A percentile compares a stretch with the other conserved stretches of the same genome.
These are phyloP conservation scores for Drosophila kanekoi DNA, from an alignment of 2,888 invertebrate genomes.

Conservation along the genomic window DNA sequence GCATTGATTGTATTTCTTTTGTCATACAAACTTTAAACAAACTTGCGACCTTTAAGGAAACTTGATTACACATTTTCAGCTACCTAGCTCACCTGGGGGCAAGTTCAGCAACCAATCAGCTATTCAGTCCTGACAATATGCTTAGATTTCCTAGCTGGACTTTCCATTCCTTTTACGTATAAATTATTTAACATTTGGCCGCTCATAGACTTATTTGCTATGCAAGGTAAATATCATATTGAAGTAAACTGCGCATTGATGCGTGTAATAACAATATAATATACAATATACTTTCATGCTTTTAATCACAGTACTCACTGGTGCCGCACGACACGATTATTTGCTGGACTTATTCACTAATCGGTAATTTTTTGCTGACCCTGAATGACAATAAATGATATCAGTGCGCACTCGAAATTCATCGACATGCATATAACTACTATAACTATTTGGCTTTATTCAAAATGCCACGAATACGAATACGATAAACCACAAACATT, in stretches of 20 bases:
- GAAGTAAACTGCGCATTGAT: conserved; percentile 4
- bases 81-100: too few relatives aligned
- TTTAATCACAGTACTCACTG: neutral
- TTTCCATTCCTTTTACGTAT: neutral
- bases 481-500: neutral
- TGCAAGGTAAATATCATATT: conserved; percentile 1
- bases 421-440: neutral
- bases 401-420: neutral
- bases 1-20: too few relatives aligned
- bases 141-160: neutral
- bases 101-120: too few relatives aligned
- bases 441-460: neutral
- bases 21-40: too few relatives aligned
- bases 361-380: neutral
- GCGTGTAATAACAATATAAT: neutral
- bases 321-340: neutral
- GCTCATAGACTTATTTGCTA: neutral
- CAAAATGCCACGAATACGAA: neutral
- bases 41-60: too few relatives aligned
- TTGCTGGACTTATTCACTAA: neutral
- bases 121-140: too few relatives aligned
- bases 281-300: neutral
- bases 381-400: neutral
- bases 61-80: too few relatives aligned
- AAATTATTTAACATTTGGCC: neutral